phyloP scores from a whole-genome alignment of 2,888 invertebrate genomes.

The Heliconius erato region DNA sequence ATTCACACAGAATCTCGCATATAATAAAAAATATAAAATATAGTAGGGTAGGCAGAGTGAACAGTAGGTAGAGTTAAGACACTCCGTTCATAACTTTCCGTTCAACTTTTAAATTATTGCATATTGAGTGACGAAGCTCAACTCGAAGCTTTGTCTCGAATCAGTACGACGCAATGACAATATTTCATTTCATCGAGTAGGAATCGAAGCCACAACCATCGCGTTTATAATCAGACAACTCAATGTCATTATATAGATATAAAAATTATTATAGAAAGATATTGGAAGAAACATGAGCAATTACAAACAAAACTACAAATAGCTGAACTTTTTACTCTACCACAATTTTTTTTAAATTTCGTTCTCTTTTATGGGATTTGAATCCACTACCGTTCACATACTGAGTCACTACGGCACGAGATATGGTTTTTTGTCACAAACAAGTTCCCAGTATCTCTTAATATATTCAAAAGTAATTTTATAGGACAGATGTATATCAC shows the following conservation, averaged over 20 bases:
- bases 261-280: background rate
- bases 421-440: constrained; percentile 2
- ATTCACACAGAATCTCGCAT: too few relatives aligned
- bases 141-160: background rate
- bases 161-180: too few relatives aligned
- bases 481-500: constrained; percentile 74
- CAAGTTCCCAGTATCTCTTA: constrained; percentile 37
- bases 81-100: background rate
- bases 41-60: background rate
- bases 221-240: too few relatives aligned
- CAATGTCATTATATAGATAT: too few relatives aligned
- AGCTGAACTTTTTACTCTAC: background rate
- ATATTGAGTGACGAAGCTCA: background rate
- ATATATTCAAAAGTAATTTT: constrained; percentile 35
- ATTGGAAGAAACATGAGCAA: background rate
- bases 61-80: background rate
- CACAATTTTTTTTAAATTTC: background rate
- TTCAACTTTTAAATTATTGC: background rate
- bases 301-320: background rate
- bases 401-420: background rate
- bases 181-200: too few relatives aligned
- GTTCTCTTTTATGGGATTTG: background rate
- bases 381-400: background rate
- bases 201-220: too few relatives aligned
- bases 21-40: too few relatives aligned